Evolutionary conservation across 2,888 invertebrate genomes (phyloP).

Genomic region (Acronicta aceris): DNA sequence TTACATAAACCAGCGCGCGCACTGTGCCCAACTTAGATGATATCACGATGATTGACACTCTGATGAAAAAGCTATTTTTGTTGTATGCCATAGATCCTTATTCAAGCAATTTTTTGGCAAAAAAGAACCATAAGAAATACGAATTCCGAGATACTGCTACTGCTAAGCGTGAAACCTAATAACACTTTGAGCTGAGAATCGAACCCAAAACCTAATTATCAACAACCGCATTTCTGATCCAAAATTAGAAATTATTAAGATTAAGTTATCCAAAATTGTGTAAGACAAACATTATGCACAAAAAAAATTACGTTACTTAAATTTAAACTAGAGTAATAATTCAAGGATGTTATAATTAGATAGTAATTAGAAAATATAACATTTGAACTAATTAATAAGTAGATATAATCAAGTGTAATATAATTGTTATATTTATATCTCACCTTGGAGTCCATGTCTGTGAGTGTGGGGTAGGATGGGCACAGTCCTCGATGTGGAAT

Average conservation of each 20-base stretch:
- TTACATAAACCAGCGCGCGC: conserved; percentile 1
- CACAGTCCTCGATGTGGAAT: conserved; percentile 81
- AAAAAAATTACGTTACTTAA: too few relatives aligned
- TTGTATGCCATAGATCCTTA: neutral
- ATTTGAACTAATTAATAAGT: neutral
- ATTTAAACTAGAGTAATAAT: too few relatives aligned
- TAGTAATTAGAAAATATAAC: neutral
- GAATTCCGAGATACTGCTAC: too few relatives aligned
- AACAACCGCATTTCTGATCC: too few relatives aligned
- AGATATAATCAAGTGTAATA: neutral
- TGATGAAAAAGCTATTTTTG: neutral
- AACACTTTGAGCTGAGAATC: too few relatives aligned
- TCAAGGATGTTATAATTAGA: too few relatives aligned
- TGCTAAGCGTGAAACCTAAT: too few relatives aligned
- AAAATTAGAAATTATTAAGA: too few relatives aligned
- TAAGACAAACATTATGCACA: too few relatives aligned
- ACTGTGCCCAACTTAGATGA: conserved; percentile 9
- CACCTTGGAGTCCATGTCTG: conserved; percentile 88
- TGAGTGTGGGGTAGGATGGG: conserved; percentile 75
- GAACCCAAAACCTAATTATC: too few relatives aligned
- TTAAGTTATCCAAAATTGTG: too few relatives aligned
- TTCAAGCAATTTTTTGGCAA: neutral
- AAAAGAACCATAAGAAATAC: too few relatives aligned
- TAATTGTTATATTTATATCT: conserved; percentile 40
- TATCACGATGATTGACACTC: conserved; percentile 9